These are phyloP conservation scores for Alouatta palliata DNA, from an alignment of 2,113 vertebrate genomes.

Conservation along the genomic window DNA sequence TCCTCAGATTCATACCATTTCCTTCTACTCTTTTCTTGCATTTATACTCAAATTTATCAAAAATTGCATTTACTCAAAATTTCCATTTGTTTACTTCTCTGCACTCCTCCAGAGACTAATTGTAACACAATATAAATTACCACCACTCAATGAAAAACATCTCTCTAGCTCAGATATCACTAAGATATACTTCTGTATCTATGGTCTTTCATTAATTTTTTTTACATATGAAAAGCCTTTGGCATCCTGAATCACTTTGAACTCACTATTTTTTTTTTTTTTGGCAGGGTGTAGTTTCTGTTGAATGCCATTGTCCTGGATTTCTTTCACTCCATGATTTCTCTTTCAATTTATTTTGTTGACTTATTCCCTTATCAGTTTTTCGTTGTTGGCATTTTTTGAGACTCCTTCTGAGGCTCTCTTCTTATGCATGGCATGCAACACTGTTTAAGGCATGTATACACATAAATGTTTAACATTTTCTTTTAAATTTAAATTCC, in stretches of 20 bases:
- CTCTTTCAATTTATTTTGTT: background rate
- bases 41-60: background rate
- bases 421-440: background rate
- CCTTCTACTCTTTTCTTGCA: background rate
- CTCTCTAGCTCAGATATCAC: background rate
- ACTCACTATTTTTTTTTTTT: background rate
- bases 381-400: background rate
- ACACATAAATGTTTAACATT: background rate
- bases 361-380: background rate
- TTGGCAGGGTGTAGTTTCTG: background rate
- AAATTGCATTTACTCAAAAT: background rate
- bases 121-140: background rate
- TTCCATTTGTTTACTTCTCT: background rate
- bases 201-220: background rate
- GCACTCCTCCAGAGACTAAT: background rate
- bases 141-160: background rate
- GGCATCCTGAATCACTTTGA: background rate
- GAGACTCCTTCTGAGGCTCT: background rate
- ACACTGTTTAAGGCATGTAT: background rate
- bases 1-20: background rate
- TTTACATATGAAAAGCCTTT: background rate
- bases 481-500: background rate
- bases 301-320: background rate
- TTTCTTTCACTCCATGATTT: background rate
- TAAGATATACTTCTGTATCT: background rate